Conservation (phyloP, 2,797 vertebrate genomes). For the Cirrhinus molitorella region DNA sequence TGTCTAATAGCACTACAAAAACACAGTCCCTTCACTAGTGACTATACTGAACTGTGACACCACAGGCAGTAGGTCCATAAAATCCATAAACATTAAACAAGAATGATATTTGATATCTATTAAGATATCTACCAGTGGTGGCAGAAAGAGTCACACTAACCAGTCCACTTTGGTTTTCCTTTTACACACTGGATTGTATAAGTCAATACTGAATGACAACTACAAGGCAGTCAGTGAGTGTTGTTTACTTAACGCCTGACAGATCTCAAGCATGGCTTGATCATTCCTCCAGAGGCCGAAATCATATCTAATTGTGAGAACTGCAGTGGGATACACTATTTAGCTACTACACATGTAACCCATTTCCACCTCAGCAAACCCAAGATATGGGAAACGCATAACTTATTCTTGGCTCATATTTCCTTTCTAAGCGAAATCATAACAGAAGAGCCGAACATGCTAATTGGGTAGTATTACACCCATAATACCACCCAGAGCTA, state of each 20-base stretch:
- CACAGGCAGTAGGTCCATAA: background rate
- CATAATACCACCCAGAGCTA: constrained; percentile 60
- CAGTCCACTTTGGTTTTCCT: constrained; percentile 14
- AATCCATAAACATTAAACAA: background rate
- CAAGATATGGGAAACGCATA: constrained; percentile 73
- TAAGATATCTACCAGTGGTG: background rate
- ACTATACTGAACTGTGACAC: too few relatives aligned
- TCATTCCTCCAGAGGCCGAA: constrained; percentile 65
- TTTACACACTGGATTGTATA: background rate
- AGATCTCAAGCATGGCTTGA: constrained; percentile 53
- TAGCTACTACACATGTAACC: constrained; percentile 73
- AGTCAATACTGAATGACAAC: constrained; percentile 51
- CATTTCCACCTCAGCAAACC: constrained; percentile 69
- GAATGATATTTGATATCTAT: background rate
- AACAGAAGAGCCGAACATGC: constrained; percentile 69
- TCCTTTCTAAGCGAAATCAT: constrained; percentile 70
- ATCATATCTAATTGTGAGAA: constrained; percentile 65
- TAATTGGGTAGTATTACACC: constrained; percentile 76
- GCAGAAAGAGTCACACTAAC: background rate
- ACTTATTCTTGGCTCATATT: constrained; percentile 67
- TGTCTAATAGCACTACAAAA: too few relatives aligned
- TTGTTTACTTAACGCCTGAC: constrained; percentile 71
- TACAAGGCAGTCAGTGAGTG: constrained; percentile 66
- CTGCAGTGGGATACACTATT: constrained; percentile 49
- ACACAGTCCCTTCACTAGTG: too few relatives aligned